Conservation (phyloP, 2,888 invertebrate species). For the Auanema sp. region DNA sequence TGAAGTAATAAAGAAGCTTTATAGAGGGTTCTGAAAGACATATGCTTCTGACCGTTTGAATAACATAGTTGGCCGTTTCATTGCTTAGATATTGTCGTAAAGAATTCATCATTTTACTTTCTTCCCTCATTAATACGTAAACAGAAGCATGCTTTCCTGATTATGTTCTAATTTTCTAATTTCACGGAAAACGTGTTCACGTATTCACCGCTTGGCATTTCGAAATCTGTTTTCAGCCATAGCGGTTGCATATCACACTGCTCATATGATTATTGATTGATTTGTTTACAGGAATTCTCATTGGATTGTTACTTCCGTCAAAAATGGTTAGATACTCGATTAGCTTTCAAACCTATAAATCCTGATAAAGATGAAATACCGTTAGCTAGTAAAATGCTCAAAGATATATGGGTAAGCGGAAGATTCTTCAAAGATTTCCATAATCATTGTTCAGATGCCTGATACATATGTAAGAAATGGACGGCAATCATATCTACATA, state of each 20-base stretch:
- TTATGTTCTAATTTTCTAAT: background rate
- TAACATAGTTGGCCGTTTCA: too few species aligned
- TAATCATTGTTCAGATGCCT: constrained; percentile 70
- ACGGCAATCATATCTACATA: constrained; percentile 89
- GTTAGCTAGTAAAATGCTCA: constrained; percentile 79
- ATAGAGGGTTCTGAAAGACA: background rate
- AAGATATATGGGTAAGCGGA: constrained; percentile 79
- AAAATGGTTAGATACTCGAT: constrained; percentile 80
- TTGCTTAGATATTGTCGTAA: too few species aligned
- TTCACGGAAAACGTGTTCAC: too few species aligned
- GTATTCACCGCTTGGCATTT: background rate
- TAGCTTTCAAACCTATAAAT: constrained; percentile 71
- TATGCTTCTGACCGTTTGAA: too few species aligned
- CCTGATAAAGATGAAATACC: constrained; percentile 68
- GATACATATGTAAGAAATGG: constrained; percentile 90
- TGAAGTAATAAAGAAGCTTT: too few species aligned
- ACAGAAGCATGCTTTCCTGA: too few species aligned
- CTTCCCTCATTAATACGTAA: constrained; percentile 1
- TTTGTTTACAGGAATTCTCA: constrained; percentile 75
- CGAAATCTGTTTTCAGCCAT: background rate
- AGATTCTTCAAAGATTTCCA: background rate
- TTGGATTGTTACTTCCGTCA: constrained; percentile 87
- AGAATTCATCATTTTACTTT: too few species aligned
- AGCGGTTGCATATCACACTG: background rate
- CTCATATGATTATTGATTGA: background rate